Evolutionary conservation across 1,140 invertebrate genomes (phyloP).

Genomic region (Drosophila pachea): DNA sequence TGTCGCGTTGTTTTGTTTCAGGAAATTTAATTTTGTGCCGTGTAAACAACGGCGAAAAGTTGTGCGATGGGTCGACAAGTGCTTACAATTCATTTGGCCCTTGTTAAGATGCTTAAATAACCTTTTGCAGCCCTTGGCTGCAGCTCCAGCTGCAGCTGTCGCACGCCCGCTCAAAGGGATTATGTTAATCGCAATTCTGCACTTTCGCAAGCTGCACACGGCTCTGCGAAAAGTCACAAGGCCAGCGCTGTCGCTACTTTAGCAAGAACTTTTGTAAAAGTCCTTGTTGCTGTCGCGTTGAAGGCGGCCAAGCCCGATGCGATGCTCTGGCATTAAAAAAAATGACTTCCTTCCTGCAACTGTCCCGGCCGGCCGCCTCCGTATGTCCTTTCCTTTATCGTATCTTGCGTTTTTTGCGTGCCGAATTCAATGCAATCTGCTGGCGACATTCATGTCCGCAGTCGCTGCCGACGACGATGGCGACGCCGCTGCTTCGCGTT

Average conservation of each 20-base stretch:
- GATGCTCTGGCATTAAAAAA: slow-evolving; percentile 73
- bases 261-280: slow-evolving; percentile 51
- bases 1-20: slow-evolving; percentile 16
- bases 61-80: slow-evolving; percentile 43
- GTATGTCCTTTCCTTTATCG: background rate
- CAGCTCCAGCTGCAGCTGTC: slow-evolving; percentile 61
- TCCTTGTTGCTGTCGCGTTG: slow-evolving; percentile 6
- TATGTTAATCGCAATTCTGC: slow-evolving; percentile 76
- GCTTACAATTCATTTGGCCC: slow-evolving; percentile 75
- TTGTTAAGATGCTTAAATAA: slow-evolving; percentile 75
- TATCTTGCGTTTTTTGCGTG: slow-evolving; percentile 26
- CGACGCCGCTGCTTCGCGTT: slow-evolving; percentile 20
- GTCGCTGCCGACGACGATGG: background rate
- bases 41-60: slow-evolving; percentile 50
- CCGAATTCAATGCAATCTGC: slow-evolving; percentile 71
- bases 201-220: slow-evolving; percentile 63
- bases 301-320: slow-evolving; percentile 47
- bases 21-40: slow-evolving; percentile 73
- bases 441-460: slow-evolving; percentile 20
- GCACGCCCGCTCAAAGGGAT: slow-evolving; percentile 64
- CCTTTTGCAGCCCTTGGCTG: slow-evolving; percentile 54
- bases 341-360: slow-evolving; percentile 62
- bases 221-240: slow-evolving; percentile 62
- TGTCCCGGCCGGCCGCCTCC: background rate
- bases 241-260: slow-evolving; percentile 53